phyloP scores from a whole-genome alignment of 2,888 invertebrate species.

The Drosophila mettleri region DNA sequence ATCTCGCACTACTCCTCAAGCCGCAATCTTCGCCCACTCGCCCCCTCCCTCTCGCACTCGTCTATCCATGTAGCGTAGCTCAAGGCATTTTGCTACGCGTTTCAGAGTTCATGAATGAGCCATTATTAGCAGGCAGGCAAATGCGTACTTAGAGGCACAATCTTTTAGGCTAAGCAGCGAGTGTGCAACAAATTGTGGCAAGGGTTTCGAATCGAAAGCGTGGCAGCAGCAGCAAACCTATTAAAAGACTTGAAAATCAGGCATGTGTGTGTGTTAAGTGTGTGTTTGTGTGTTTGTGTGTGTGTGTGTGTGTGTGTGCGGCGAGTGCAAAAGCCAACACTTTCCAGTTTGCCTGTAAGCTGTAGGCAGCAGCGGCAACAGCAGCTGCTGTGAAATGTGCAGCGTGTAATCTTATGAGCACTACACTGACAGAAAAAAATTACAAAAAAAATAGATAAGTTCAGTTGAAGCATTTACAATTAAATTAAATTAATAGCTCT shows the following conservation, averaged over 20 bases:
- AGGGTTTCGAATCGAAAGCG: conserved; percentile 16
- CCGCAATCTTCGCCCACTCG: conserved; percentile 12
- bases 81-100: conserved; percentile 25
- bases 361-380: conserved; percentile 37
- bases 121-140: conserved; percentile 22
- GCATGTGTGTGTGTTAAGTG: conserved; percentile 10
- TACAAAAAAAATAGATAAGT: too few species aligned
- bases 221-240: not conserved
- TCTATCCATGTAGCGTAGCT: too few species aligned
- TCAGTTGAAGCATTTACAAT: too few species aligned
- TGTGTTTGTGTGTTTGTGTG: conserved; percentile 19
- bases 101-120: conserved; percentile 53
- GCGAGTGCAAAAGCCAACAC: conserved; percentile 52
- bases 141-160: conserved; percentile 6
- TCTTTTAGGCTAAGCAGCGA: conserved; percentile 1
- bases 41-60: not conserved
- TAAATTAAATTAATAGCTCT: too few species aligned
- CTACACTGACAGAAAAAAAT: conserved; percentile 5
- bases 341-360: conserved; percentile 71
- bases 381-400: conserved; percentile 49
- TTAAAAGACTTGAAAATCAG: conserved; percentile 10
- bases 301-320: conserved; percentile 11
- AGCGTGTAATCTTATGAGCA: conserved; percentile 19
- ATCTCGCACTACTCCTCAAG: not conserved
- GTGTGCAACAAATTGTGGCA: conserved; percentile 25